These are phyloP conservation scores for Pterophyllum scalare DNA, from an alignment of 2,113 vertebrate species.

Conservation along the genomic window DNA sequence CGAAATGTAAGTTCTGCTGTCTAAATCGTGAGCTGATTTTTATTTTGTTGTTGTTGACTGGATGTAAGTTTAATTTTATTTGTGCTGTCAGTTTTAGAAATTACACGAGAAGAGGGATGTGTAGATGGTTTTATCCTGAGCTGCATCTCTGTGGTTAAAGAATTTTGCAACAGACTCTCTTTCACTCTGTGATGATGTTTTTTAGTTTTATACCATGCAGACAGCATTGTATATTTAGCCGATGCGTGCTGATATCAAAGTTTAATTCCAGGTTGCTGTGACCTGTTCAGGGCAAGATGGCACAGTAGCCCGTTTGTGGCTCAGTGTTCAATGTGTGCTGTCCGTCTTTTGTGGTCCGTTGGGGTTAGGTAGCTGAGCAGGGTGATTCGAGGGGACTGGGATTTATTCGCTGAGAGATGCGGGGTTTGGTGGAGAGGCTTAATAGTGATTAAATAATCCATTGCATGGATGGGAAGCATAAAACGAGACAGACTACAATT, in stretches of 20 bases:
- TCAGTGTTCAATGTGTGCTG: not conserved
- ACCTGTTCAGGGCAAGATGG: not conserved
- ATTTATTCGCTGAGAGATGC: constrained; percentile 35
- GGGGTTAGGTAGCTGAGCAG: not conserved
- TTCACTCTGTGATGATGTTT: not conserved
- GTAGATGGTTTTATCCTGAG: not conserved
- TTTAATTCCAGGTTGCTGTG: constrained; percentile 54
- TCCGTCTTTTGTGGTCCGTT: constrained; percentile 1
- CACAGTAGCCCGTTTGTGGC: not conserved
- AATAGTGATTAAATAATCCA: constrained; percentile 47
- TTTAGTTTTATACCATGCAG: not conserved
- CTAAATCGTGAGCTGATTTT: rapidly evolving
- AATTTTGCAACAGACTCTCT: not conserved
- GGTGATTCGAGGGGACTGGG: not conserved
- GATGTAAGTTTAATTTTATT: too few relatives aligned
- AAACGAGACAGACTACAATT: not conserved
- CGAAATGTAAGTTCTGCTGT: constrained; percentile 54
- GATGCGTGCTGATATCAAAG: not conserved
- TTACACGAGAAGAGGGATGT: rapidly evolving
- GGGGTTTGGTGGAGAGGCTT: constrained; percentile 20
- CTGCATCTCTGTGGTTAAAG: not conserved
- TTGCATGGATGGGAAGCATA: not conserved
- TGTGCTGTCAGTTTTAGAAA: not conserved
- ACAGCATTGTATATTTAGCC: not conserved
- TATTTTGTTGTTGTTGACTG: not conserved